These are phyloP conservation scores for Zaprionus inermis DNA, from an alignment of 1,140 invertebrate species.

Conservation along the genomic window DNA sequence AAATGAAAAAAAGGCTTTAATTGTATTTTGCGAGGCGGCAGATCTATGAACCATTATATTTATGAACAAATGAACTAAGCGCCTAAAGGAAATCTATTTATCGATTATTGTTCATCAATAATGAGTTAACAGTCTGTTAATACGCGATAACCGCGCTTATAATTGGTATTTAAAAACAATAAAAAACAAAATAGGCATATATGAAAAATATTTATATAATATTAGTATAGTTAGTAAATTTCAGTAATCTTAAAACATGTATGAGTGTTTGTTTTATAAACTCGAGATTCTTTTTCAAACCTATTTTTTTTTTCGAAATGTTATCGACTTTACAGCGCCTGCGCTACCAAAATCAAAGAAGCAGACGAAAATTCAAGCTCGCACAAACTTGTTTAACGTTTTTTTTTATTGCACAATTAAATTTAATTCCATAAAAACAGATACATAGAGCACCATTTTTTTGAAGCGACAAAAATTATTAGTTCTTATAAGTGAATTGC, in stretches of 20 bases:
- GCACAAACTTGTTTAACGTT: slow-evolving; percentile 53
- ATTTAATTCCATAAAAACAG: slow-evolving; percentile 45
- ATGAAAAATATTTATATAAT: not conserved
- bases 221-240: not conserved
- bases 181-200: no score
- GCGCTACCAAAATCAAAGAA: slow-evolving; percentile 22
- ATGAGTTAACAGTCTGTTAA: slow-evolving; percentile 17
- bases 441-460: slow-evolving; percentile 38
- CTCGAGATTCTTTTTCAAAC: not conserved
- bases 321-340: slow-evolving; percentile 31
- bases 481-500: slow-evolving; percentile 44
- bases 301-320: not conserved
- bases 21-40: no score
- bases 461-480: slow-evolving; percentile 42
- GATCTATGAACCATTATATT: no score
- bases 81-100: not conserved
- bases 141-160: not conserved
- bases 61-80: not conserved
- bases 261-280: not conserved
- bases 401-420: slow-evolving; percentile 51
- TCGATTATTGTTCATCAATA: not conserved
- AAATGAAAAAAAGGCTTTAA: no score
- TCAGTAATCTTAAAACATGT: no score
- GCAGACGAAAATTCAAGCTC: slow-evolving; percentile 38
- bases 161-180: not conserved